These are phyloP conservation scores for Phenganax marumi DNA, from an alignment of 92 coral and sea anemone genomes.

Conservation along the genomic window DNA sequence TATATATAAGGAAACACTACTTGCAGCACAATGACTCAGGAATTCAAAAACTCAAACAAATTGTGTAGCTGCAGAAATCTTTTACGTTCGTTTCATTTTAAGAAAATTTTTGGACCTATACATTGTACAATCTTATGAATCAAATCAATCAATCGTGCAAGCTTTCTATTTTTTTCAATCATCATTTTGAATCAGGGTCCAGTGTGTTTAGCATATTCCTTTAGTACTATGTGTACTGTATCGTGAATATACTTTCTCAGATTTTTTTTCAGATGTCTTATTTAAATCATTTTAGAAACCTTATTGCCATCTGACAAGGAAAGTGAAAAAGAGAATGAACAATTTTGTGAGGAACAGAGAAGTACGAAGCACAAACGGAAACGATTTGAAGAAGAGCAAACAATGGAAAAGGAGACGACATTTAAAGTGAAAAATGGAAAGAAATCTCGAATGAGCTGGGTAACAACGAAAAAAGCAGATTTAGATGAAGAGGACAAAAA, in stretches of 20 bases:
- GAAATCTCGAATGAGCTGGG: conserved; percentile 7
- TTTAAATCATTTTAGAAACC: neutral
- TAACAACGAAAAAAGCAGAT: conserved; percentile 10
- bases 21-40: neutral
- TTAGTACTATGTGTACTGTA: no score
- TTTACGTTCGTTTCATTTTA: no score
- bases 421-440: neutral
- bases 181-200: no score
- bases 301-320: neutral
- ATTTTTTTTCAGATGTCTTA: neutral
- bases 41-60: neutral
- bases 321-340: neutral
- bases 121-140: no score
- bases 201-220: no score
- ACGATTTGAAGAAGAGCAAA: neutral
- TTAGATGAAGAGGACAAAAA: conserved; percentile 13
- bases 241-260: neutral
- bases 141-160: no score
- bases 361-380: neutral
- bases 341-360: neutral
- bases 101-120: no score
- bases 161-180: no score
- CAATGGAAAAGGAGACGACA: neutral
- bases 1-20: neutral
- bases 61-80: neutral